Conservation (phyloP, 2,797 vertebrate genomes). For the Chiroxiphia lanceolata region DNA sequence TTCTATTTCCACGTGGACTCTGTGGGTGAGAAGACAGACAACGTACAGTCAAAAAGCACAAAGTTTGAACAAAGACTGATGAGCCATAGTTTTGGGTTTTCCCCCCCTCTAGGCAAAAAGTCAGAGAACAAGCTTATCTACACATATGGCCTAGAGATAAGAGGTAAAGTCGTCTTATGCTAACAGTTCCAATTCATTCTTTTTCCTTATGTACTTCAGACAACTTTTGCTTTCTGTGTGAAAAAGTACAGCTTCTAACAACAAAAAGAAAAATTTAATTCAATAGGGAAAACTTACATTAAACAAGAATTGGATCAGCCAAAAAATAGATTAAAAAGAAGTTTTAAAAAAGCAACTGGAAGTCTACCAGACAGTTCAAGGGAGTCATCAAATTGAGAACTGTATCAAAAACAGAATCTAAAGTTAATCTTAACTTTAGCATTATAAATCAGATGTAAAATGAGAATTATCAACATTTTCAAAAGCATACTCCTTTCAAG, state of each 20-base stretch:
- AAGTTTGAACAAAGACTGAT: not conserved
- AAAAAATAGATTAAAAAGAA: not conserved
- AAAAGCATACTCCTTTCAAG: not conserved
- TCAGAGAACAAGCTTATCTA: not conserved
- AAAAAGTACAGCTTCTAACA: not conserved
- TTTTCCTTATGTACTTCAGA: not conserved
- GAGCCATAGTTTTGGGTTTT: not conserved
- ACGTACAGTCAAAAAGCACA: not conserved
- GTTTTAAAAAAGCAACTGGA: not conserved
- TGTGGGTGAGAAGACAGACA: not conserved
- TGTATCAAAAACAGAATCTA: not conserved
- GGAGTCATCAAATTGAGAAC: not conserved
- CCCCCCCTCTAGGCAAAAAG: accelerated
- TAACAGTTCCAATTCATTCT: not conserved
- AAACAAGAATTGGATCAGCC: not conserved
- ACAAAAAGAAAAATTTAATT: not conserved
- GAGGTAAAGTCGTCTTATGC: not conserved
- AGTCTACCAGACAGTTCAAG: not conserved
- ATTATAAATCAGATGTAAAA: not conserved
- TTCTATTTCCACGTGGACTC: not conserved
- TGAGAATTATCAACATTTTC: not conserved
- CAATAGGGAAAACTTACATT: not conserved
- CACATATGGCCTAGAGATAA: not conserved
- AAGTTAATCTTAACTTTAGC: not conserved
- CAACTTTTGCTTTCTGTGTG: not conserved